Conservation (phyloP, 2,888 invertebrate species). For the Sesia apiformis region DNA sequence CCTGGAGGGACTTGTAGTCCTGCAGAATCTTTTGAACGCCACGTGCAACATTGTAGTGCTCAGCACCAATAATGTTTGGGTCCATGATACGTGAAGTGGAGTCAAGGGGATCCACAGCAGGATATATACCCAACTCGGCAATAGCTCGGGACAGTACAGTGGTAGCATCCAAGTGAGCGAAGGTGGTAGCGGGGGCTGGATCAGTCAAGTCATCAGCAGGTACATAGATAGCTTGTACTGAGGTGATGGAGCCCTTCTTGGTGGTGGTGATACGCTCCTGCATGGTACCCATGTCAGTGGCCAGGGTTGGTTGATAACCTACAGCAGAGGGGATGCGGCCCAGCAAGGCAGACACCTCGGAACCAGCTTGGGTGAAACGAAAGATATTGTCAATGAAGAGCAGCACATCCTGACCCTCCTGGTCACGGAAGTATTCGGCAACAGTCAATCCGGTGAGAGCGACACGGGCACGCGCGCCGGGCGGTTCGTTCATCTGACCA, state of each 20-base stretch:
- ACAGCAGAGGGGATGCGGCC: conserved; percentile 98
- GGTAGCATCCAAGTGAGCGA: conserved; percentile 96
- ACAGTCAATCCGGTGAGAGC: conserved; percentile 94
- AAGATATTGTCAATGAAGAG: conserved; percentile 98
- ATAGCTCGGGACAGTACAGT: conserved; percentile 95
- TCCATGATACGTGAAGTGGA: conserved; percentile 97
- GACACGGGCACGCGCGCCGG: conserved; percentile 95
- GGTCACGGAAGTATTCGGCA: conserved; percentile 96
- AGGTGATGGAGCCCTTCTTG: conserved; percentile 94
- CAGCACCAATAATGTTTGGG: conserved; percentile 90
- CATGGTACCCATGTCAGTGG: conserved; percentile 98
- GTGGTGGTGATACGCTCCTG: conserved; percentile 97
- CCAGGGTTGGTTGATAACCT: conserved; percentile 96
- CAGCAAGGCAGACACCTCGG: conserved; percentile 91
- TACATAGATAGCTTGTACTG: conserved; percentile 92
- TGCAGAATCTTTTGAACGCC: conserved; percentile 95
- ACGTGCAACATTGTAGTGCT: conserved; percentile 93
- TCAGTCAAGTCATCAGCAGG: conserved; percentile 97
- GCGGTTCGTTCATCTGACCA: conserved; percentile 98
- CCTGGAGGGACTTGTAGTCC: conserved; percentile 82
- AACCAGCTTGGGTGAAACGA: conserved; percentile 94
- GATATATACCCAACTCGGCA: conserved; percentile 94
- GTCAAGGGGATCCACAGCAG: conserved; percentile 95
- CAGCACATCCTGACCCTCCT: conserved; percentile 95
- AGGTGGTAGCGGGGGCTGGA: conserved; percentile 96